A percentile compares a stretch with the other conserved stretches of the same genome.
Conservation (phyloP, 2,797 vertebrate species). For the Tokudaia muenninki region DNA sequence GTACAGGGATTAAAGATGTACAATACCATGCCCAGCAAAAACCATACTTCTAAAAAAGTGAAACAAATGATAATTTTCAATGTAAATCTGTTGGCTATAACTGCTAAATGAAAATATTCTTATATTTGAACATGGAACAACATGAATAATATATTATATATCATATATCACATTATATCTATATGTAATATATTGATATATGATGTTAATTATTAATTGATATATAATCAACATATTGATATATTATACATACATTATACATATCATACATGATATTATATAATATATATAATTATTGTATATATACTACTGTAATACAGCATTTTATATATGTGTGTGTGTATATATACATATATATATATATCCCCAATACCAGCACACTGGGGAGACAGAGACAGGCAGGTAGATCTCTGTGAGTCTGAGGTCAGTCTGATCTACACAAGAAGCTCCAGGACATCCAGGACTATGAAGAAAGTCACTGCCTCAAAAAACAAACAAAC, state of each 20-base stretch:
- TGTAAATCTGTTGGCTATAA: not conserved
- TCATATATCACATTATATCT: not conserved
- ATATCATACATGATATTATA: too few relatives aligned
- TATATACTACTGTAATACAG: too few relatives aligned
- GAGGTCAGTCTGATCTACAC: too few relatives aligned
- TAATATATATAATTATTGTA: too few relatives aligned
- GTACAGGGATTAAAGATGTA: not conserved
- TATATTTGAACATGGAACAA: not conserved
- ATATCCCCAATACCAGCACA: not conserved
- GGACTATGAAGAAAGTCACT: too few relatives aligned
- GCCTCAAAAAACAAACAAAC: too few relatives aligned
- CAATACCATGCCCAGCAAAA: not conserved
- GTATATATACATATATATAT: not conserved
- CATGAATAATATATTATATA: not conserved
- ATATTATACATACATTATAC: too few relatives aligned
- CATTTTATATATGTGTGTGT: not conserved
- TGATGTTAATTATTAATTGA: not conserved
- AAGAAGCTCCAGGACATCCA: too few relatives aligned
- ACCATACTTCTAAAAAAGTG: slow-evolving; percentile 30
- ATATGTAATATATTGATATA: not conserved
- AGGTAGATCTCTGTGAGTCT: too few relatives aligned
- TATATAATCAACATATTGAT: too few relatives aligned
- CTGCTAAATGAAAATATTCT: slow-evolving; percentile 22
- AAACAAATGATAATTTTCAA: slow-evolving; percentile 37
- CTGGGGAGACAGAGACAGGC: too few relatives aligned